Evolutionary conservation across 2,113 vertebrate genomes (phyloP).

Genomic region (Euleptes europaea): DNA sequence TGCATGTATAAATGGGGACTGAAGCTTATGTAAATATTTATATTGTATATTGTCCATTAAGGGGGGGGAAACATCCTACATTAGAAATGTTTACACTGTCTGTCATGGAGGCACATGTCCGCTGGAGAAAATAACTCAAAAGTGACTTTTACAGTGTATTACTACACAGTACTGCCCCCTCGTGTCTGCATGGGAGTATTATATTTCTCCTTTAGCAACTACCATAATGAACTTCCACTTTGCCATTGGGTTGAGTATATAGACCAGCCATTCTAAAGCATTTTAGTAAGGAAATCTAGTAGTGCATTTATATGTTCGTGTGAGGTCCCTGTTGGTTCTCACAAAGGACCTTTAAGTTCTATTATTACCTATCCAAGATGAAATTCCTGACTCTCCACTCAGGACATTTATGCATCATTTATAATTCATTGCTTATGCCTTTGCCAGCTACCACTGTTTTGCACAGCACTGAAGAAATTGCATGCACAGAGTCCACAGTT

Average conservation of each 20-base stretch:
- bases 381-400: not conserved
- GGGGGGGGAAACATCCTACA: not conserved
- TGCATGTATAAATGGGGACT: too few species aligned
- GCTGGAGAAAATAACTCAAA: not conserved
- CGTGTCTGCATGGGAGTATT: not conserved
- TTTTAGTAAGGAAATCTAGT: not conserved
- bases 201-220: not conserved
- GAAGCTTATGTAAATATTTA: constrained; percentile 13
- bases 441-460: not conserved
- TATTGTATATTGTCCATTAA: too few species aligned
- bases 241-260: fast-evolving
- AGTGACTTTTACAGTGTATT: not conserved
- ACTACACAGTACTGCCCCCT: constrained; percentile 20
- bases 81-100: not conserved
- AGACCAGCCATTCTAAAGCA: not conserved
- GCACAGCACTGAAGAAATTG: not conserved
- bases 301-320: not conserved
- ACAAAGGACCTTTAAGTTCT: not conserved
- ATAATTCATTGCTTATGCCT: not conserved
- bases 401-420: not conserved
- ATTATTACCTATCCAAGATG: not conserved
- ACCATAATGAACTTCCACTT: fast-evolving
- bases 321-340: not conserved
- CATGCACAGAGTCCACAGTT: not conserved
- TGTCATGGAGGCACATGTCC: not conserved